A percentile compares a stretch with the other conserved stretches of the same genome.
Conservation (phyloP, 1,140 invertebrate genomes). For the Drosophila sulfurigaster region DNA sequence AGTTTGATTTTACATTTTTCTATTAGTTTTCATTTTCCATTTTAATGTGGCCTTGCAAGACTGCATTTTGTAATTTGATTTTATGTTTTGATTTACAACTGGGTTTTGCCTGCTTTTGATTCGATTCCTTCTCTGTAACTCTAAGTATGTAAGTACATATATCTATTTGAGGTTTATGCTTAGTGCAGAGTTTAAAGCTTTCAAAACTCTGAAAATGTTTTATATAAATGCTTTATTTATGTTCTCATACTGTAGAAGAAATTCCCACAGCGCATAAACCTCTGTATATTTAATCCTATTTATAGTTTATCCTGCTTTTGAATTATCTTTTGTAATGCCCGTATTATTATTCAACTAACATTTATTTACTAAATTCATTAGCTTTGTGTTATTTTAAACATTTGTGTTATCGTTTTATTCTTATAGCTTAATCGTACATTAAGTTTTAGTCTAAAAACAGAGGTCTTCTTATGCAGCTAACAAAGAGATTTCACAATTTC, state of each 20-base stretch:
- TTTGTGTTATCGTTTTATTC: slow-evolving; percentile 24
- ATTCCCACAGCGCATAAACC: slow-evolving; percentile 33
- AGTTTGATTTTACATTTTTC: slow-evolving; percentile 79
- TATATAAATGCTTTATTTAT: slow-evolving; percentile 14
- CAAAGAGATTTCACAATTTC: slow-evolving; percentile 44
- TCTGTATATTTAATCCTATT: slow-evolving; percentile 28
- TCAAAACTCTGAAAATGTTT: slow-evolving; percentile 10
- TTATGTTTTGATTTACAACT: slow-evolving; percentile 68
- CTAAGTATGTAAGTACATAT: slow-evolving; percentile 29
- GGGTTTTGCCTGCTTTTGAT: slow-evolving; percentile 41
- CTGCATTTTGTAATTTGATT: slow-evolving; percentile 38
- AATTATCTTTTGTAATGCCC: slow-evolving; percentile 42
- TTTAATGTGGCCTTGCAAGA: slow-evolving; percentile 44
- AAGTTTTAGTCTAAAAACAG: slow-evolving; percentile 63
- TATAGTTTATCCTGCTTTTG: slow-evolving; percentile 34
- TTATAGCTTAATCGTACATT: slow-evolving; percentile 33
- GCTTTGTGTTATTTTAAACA: slow-evolving; percentile 49
- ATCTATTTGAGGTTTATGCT: slow-evolving; percentile 33
- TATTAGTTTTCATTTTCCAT: slow-evolving; percentile 55
- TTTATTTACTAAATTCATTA: slow-evolving; percentile 56
- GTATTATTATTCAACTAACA: slow-evolving; percentile 67
- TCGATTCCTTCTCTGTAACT: slow-evolving; percentile 3
- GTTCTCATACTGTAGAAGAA: background rate
- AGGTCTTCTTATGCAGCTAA: slow-evolving; percentile 51
- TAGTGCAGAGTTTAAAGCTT: slow-evolving; percentile 14